Base-by-base conservation (phyloP, 2,888 invertebrate species). In the Sericinus montela region DNA sequence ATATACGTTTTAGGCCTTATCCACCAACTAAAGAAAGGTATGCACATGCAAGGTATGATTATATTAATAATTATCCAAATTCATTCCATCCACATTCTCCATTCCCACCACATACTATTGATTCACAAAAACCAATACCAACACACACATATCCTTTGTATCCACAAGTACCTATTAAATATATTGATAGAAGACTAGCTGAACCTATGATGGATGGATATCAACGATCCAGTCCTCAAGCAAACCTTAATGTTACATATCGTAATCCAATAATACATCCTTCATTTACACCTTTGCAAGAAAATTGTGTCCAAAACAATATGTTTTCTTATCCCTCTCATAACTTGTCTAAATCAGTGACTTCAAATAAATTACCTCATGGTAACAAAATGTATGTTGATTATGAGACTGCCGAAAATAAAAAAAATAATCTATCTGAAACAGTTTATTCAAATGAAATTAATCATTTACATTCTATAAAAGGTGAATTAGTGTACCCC, bases 21-120 rank as follows among this genome's bases (percentile, higher is more conserved):
- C 84, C 85, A 51, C 59, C 67, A 50, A 55, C 75, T 19, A 89
- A 88, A 63, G 87, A 88, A 45, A 69, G 82, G 53, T 80, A 74
- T 61, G 75, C 74, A 47, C 85, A 78, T 54, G 54, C 77, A 63
- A 84, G 88, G 81, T 89, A 87, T 84, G 87, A 88, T 54, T 87
- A 84, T 74, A 62, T 82, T 59, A 62, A 62, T 72, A 85, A 83
- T 67, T 86, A 80, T 66, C 55, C 79, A 52, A 80, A 72, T 61
- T 68, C 80, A 57, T 83, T 79, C 60, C 82, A 84, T 59, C 75
- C 82, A 49, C 74, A 75, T 29, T 66, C 75, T 48, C 62, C 76
- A 36, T 75, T 73, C 57, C 57, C 75, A 29, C 51, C 78, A 46
- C 78, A 80, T 57, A 83, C 83, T 66, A 85, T 80, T 80, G 84